These are phyloP conservation scores for Drosophila parvula DNA, from an alignment of 1,140 invertebrate genomes.

Conservation along the genomic window DNA sequence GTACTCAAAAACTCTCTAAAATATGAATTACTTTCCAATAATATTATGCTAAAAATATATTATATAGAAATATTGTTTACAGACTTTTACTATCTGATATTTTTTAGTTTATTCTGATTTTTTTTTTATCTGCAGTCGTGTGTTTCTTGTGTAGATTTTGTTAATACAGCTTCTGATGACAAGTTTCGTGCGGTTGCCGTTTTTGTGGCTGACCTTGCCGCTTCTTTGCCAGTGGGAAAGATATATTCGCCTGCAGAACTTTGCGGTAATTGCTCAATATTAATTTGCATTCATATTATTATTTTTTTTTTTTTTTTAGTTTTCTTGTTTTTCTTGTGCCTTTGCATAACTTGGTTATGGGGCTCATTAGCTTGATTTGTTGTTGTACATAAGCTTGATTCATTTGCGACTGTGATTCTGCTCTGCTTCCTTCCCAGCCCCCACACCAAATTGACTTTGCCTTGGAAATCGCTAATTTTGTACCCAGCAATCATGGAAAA, in stretches of 20 bases:
- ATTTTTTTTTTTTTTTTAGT: not conserved
- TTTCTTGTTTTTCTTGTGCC: constrained; percentile 2
- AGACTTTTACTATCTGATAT: not conserved
- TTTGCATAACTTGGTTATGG: constrained; percentile 29
- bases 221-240: constrained; percentile 70
- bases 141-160: constrained; percentile 31
- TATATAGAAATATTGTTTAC: not conserved
- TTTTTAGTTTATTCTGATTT: not conserved
- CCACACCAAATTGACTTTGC: constrained; percentile 27
- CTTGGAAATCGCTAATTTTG: constrained; percentile 16
- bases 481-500: not conserved
- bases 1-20: not conserved
- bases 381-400: constrained; percentile 42
- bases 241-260: constrained; percentile 44
- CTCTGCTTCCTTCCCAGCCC: constrained; percentile 54
- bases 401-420: constrained; percentile 16
- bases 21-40: not conserved
- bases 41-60: not conserved
- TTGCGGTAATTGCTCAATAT: constrained; percentile 66
- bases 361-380: constrained; percentile 65
- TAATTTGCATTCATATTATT: constrained; percentile 25
- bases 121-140: constrained; percentile 4
- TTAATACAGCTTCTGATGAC: constrained; percentile 36
- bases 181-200: constrained; percentile 51
- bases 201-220: constrained; percentile 63